phyloP scores from a whole-genome alignment of 2,888 invertebrate genomes.

The Polyploca ridens region DNA sequence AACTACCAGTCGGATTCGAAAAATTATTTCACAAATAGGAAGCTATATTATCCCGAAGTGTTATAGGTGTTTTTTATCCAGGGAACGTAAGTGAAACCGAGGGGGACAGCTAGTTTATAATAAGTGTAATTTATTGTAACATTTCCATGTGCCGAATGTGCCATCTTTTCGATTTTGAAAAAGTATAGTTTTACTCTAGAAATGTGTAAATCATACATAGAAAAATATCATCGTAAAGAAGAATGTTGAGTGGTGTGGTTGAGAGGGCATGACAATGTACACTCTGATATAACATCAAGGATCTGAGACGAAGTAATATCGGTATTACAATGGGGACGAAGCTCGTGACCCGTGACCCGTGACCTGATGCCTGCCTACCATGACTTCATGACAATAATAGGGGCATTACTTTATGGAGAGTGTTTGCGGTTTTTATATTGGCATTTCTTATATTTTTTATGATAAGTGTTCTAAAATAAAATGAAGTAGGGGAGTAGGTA shows the following conservation, averaged over 20 bases:
- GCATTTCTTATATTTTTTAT: not conserved
- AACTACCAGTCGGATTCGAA: too few species aligned
- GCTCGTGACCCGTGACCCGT: slow-evolving; percentile 30
- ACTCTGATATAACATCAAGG: slow-evolving; percentile 2
- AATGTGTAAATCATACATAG: not conserved
- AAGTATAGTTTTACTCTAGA: not conserved
- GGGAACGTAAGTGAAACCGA: too few species aligned
- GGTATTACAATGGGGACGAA: slow-evolving; percentile 30
- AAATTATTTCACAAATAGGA: too few species aligned
- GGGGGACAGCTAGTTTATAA: too few species aligned
- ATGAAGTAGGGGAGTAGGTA: too few species aligned
- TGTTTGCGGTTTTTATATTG: not conserved
- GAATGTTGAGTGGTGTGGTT: not conserved
- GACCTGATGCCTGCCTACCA: slow-evolving; percentile 31
- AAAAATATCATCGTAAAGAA: not conserved
- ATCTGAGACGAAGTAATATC: slow-evolving; percentile 7
- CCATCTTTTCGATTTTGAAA: too few species aligned
- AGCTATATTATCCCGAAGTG: too few species aligned
- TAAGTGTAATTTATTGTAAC: too few species aligned
- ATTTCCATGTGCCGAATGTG: too few species aligned
- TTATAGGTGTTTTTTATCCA: too few species aligned
- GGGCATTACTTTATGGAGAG: not conserved
- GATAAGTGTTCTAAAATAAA: too few species aligned
- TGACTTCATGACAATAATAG: slow-evolving; percentile 19
- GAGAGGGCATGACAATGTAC: not conserved